Evolutionary conservation across 2,797 vertebrate genomes (phyloP), one percentile per base, ranked within the genome.

Genomic region (Aeoliscus strigatus): DNA sequence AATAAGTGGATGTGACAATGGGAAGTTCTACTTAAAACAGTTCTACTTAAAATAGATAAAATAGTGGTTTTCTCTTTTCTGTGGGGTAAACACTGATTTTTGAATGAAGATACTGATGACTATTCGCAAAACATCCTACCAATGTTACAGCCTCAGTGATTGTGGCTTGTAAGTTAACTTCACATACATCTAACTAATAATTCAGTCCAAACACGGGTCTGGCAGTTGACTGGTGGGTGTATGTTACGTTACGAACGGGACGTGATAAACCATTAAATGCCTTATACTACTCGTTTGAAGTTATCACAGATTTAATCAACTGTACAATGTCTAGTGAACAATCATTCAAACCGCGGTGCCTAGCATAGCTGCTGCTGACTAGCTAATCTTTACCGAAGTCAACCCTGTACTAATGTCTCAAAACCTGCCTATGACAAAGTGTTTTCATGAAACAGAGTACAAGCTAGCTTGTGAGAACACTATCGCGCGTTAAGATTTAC

Each of bases 321-420:
- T 39, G 4, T 26, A 10, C 12, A 21, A 18, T 16, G 26, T 21
- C 10, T 8, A 12, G 14, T 8, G 14, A 39, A 37, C 14, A 23
- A 10, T 26, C 4, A 31, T 51, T 6, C 29, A 47, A 13, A 59
- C 32, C 37, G 39, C 23, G 47, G 36, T 31, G 12, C 11, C 43
- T 69, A 70, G 73, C 72, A 58, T 48, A 30, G 60, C 35, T 43
- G 49, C 39, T 57, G 44, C 1, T 39, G 41, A 24, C 32, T 60
- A 65, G 71, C 73, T 73, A 68, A 51, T 36, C 13, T 16, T n/a
- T 34, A 7, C 4, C 14, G 12, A 27, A 21, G n/a, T 40, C 12
- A 42, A 52, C 46, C 9, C 23, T 46, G 14, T 27, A 11, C 25
- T 6, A 33, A 14, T 23, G 9, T 7, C 4, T 9, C 15, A 34